phyloP scores from a whole-genome alignment of 2,888 invertebrate species.

The Gibbula magus region DNA sequence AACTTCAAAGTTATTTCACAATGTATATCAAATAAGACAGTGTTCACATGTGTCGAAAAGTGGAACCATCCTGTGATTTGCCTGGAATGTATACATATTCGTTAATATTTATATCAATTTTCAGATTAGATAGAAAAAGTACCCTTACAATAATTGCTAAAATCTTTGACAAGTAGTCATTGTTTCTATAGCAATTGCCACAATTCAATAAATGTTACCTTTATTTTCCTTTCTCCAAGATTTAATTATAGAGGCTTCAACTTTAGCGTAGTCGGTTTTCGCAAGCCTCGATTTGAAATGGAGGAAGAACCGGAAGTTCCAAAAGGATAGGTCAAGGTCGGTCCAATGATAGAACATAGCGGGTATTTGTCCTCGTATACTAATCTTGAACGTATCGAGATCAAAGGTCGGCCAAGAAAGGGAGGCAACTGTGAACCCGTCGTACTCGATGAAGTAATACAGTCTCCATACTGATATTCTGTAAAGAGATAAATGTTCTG shows the following conservation, averaged over 20 bases:
- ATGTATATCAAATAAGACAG: too few species aligned
- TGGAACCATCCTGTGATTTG: too few species aligned
- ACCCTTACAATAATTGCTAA: too few species aligned
- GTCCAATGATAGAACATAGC: not conserved
- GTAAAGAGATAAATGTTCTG: not conserved
- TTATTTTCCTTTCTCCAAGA: not conserved
- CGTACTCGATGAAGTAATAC: constrained; percentile 1
- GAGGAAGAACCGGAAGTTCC: not conserved
- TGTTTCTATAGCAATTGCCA: too few species aligned
- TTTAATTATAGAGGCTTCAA: not conserved
- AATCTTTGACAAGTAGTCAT: too few species aligned
- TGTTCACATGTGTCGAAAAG: too few species aligned
- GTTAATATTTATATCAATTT: too few species aligned
- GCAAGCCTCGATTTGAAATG: not conserved
- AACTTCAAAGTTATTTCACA: too few species aligned
- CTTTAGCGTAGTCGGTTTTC: not conserved
- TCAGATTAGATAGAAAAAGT: too few species aligned
- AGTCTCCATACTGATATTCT: not conserved
- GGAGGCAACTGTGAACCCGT: not conserved
- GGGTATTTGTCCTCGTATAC: not conserved
- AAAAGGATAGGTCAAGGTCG: not conserved
- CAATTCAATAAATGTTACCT: not conserved
- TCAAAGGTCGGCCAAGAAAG: not conserved
- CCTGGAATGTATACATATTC: too few species aligned
- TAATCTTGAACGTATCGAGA: not conserved